These are phyloP conservation scores for Cylloceria caligata DNA, from an alignment of 2,888 invertebrate genomes.

Conservation along the genomic window DNA sequence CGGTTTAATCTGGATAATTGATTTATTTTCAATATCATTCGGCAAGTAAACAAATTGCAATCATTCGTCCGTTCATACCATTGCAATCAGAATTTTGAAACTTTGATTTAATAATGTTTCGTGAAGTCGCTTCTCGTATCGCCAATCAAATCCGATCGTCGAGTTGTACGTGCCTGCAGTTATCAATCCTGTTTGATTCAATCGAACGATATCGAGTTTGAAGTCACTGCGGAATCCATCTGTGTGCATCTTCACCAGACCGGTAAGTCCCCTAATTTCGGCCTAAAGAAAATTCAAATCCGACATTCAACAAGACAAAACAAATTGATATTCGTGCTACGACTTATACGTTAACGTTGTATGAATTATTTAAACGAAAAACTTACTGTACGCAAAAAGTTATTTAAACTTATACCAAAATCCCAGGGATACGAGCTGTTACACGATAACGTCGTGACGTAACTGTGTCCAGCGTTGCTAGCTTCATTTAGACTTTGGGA, in stretches of 20 bases:
- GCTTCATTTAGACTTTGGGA: slow-evolving; percentile 89
- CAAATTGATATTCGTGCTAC: not conserved
- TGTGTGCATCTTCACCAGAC: slow-evolving; percentile 91
- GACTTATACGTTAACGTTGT: not conserved
- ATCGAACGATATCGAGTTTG: slow-evolving; percentile 88
- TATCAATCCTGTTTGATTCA: slow-evolving; percentile 88
- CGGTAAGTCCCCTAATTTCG: slow-evolving; percentile 89
- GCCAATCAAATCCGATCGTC: slow-evolving; percentile 87
- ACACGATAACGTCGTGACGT: slow-evolving; percentile 87
- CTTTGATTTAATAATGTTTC: slow-evolving; percentile 90
- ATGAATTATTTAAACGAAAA: not conserved
- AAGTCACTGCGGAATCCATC: slow-evolving; percentile 91
- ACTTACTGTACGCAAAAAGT: slow-evolving; percentile 92
- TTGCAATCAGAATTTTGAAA: slow-evolving; percentile 89
- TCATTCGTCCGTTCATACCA: slow-evolving; percentile 85
- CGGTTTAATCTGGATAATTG: slow-evolving; percentile 90
- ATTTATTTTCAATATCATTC: not conserved
- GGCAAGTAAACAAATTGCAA: not conserved
- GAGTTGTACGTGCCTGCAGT: slow-evolving; percentile 90
- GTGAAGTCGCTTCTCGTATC: slow-evolving; percentile 79
- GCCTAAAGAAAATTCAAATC: slow-evolving; percentile 85
- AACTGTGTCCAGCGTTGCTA: slow-evolving; percentile 82
- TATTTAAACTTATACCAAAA: slow-evolving; percentile 93
- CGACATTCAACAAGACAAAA: not conserved
- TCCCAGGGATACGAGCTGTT: slow-evolving; percentile 89